A percentile compares a stretch with the other conserved stretches of the same genome.
phyloP scores from a whole-genome alignment of 2,797 vertebrate genomes.

The Leptatherina wallacei region DNA sequence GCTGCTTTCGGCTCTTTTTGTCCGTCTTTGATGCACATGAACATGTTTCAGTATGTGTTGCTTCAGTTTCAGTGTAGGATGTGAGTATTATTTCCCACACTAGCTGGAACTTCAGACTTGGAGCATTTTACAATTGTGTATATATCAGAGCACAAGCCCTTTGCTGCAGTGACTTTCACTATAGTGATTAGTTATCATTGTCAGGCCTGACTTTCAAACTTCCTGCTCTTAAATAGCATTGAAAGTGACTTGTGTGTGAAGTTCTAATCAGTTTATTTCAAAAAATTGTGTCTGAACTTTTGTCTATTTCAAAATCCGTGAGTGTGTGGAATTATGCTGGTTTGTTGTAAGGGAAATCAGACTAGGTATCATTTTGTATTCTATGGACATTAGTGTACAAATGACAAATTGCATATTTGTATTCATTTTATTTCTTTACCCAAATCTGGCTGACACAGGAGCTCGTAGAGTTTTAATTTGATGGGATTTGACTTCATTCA shows the following conservation, averaged over 20 bases:
- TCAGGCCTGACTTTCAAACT: constrained; percentile 61
- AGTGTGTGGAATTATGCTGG: constrained; percentile 66
- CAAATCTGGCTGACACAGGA: constrained; percentile 39
- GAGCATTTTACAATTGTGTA: constrained; percentile 55
- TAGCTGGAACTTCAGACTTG: constrained; percentile 60
- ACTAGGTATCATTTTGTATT: constrained; percentile 70
- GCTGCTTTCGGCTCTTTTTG: constrained; percentile 60
- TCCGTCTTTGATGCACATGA: constrained; percentile 72
- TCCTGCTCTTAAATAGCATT: constrained; percentile 60
- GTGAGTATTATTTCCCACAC: constrained; percentile 50
- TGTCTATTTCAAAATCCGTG: constrained; percentile 63
- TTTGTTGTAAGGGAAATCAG: constrained; percentile 58
- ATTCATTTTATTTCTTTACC: constrained; percentile 42
- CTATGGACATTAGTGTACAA: constrained; percentile 52
- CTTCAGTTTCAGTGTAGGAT: constrained; percentile 66
- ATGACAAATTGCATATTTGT: constrained; percentile 31
- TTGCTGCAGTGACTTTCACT: constrained; percentile 64
- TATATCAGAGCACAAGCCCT: constrained; percentile 59
- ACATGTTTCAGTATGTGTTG: constrained; percentile 65
- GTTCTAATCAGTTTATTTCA: constrained; percentile 59
- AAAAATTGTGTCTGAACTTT: constrained; percentile 66
- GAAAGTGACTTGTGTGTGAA: constrained; percentile 62
- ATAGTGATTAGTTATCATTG: constrained; percentile 56
- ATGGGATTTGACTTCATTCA: constrained; percentile 61
- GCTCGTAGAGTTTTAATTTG: constrained; percentile 58